Percentiles rank a stretch among this genome's conserved stretches.
Evolutionary conservation across 2,113 vertebrate genomes (phyloP).

Genomic region (Elachura formosa): DNA sequence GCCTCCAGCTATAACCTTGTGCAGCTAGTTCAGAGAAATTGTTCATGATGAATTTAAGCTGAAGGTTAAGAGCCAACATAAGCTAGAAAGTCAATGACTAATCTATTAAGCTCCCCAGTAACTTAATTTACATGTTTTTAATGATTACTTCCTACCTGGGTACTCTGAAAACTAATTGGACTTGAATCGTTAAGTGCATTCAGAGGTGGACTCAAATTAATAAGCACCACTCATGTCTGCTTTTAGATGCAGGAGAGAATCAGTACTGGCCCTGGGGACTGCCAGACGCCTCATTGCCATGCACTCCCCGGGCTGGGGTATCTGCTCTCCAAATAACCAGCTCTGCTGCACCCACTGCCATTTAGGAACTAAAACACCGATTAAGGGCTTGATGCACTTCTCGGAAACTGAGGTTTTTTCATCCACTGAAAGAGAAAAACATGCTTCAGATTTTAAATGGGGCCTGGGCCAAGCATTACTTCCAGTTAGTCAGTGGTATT

Average conservation of each 20-base stretch:
- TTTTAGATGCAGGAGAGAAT: slow-evolving; percentile 43
- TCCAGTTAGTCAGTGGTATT: not conserved
- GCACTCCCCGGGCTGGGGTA: not conserved
- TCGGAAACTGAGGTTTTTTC: not conserved
- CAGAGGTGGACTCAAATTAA: slow-evolving; percentile 7
- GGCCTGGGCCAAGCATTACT: not conserved
- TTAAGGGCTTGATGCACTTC: not conserved
- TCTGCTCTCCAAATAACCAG: not conserved
- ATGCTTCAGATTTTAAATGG: not conserved
- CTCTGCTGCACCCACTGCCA: not conserved
- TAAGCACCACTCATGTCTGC: not conserved
- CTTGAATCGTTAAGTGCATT: slow-evolving; percentile 17
- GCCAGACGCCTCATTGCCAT: not conserved
- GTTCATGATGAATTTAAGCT: slow-evolving; percentile 65
- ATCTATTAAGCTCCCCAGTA: slow-evolving; percentile 70
- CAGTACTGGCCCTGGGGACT: not conserved
- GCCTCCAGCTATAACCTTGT: not conserved
- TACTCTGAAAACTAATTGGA: slow-evolving; percentile 51
- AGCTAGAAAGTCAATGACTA: slow-evolving; percentile 67
- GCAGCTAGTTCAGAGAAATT: slow-evolving; percentile 20
- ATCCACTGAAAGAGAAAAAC: not conserved
- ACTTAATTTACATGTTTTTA: slow-evolving; percentile 76
- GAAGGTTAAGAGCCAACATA: slow-evolving; percentile 63
- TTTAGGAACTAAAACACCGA: slow-evolving; percentile 26
- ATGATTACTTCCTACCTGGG: slow-evolving; percentile 66